Evolutionary conservation across 1,140 invertebrate species (phyloP), one percentile per base, ranked within the genome.

Genomic region (Limonius californicus): DNA sequence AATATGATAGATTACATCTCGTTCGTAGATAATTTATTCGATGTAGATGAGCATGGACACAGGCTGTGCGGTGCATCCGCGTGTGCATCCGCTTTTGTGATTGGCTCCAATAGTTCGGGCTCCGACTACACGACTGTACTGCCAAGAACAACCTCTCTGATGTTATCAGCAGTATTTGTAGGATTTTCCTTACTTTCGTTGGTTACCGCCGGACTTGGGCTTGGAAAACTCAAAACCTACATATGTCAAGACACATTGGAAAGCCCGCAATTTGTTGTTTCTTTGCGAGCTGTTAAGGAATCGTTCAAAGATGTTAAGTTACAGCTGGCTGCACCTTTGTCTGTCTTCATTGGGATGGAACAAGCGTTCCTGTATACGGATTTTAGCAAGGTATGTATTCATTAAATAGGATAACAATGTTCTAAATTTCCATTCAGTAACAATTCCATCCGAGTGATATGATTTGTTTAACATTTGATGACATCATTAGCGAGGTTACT

Each of bases 331-430:
- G 82, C 82, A 0, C 86, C 87, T 0, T 79, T 89, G 63, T 84
- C 85, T 0, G 73, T 88, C 9, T 89, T 88, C 67, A 87, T 89
- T 58, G 87, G 87, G 20, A 74, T 89, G 35, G 87, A 89, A 72
- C 87, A 89, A 72, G 87, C 85, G 62, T 88, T 89, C 70, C 87
- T 89, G 71, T 86, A 84, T 68, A 82, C 86, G 3, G 87, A 87
- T 67, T 88, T 87, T 72, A 83, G 84, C 62, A 87, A 87, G 79
- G 86, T 86, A 68, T 73, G 64, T 60, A 27, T 39, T 39, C n/a
- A 39, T 39, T 39, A 32, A 32, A 6, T 32, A 6, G 11, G 11
- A 6, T 6, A 32, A 32, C 27, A 32, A 32, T 32, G 27, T 32
- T 32, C 4, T 4, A 11, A 32, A 32, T 6, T 4, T 32, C 27